Evolutionary conservation across 2,888 invertebrate genomes (phyloP).

Genomic region (Scelioninae gen. 2): DNA sequence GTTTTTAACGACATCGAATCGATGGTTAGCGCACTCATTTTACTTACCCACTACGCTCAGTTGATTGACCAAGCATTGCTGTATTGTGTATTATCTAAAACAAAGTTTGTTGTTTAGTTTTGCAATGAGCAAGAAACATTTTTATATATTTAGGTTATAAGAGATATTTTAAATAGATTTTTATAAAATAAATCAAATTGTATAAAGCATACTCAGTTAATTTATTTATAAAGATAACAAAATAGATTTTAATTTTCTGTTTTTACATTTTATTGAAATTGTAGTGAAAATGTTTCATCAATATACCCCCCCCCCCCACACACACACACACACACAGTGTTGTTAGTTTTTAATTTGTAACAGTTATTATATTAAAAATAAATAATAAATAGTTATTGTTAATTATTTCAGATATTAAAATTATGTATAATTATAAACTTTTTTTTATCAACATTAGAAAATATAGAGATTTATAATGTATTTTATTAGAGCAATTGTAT

Average conservation of each 20-base stretch:
- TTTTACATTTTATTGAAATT: too few species aligned
- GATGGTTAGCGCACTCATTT: slow-evolving; percentile 36
- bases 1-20: slow-evolving; percentile 22
- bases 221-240: not conserved
- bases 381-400: too few species aligned
- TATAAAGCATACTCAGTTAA: not conserved
- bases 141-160: not conserved
- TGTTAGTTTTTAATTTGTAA: too few species aligned
- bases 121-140: not conserved
- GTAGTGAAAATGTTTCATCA: too few species aligned
- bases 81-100: slow-evolving; percentile 81
- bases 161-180: not conserved
- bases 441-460: too few species aligned
- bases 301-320: too few species aligned
- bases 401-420: not conserved
- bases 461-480: too few species aligned
- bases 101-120: slow-evolving; percentile 15
- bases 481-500: too few species aligned
- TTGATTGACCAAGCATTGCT: slow-evolving; percentile 76
- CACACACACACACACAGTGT: too few species aligned
- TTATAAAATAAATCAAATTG: not conserved
- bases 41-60: slow-evolving; percentile 79
- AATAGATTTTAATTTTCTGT: not conserved
- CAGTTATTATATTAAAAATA: too few species aligned
- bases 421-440: too few species aligned